A percentile compares a stretch with the other conserved stretches of the same genome.
Evolutionary conservation across 2,888 invertebrate species (phyloP).

Genomic region (Meteorus cinctellus): DNA sequence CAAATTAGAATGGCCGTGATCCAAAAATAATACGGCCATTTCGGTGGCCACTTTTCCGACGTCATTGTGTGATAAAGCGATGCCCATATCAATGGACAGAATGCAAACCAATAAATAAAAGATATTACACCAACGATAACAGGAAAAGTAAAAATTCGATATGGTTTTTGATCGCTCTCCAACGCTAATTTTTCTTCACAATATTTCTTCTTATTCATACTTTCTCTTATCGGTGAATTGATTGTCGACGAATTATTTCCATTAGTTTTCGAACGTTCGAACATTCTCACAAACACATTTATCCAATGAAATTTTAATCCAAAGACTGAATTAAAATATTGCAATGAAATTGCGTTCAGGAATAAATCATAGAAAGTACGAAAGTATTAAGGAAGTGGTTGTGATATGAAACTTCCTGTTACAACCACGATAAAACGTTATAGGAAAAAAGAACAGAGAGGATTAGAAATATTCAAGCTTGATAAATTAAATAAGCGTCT

Average conservation of each 20-base stretch:
- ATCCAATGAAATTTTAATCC: not conserved
- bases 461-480: not conserved
- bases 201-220: slow-evolving; percentile 20
- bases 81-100: slow-evolving; percentile 66
- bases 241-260: slow-evolving; percentile 36
- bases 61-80: slow-evolving; percentile 43
- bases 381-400: slow-evolving; percentile 29
- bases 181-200: slow-evolving; percentile 10
- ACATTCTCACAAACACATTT: not conserved
- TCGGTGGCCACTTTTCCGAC: slow-evolving; percentile 44
- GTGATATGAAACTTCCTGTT: slow-evolving; percentile 22
- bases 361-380: not conserved
- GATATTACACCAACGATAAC: slow-evolving; percentile 52
- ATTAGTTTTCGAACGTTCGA: not conserved
- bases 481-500: not conserved
- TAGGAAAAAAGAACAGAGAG: not conserved
- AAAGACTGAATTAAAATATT: not conserved
- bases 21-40: slow-evolving; percentile 56
- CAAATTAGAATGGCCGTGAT: slow-evolving; percentile 60
- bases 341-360: not conserved
- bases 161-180: not conserved
- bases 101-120: slow-evolving; percentile 69
- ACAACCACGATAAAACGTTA: not conserved
- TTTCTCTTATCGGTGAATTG: slow-evolving; percentile 45
- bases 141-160: slow-evolving; percentile 45